Conservation (phyloP, 2,888 invertebrate species). For the Ethmia dodecea region DNA sequence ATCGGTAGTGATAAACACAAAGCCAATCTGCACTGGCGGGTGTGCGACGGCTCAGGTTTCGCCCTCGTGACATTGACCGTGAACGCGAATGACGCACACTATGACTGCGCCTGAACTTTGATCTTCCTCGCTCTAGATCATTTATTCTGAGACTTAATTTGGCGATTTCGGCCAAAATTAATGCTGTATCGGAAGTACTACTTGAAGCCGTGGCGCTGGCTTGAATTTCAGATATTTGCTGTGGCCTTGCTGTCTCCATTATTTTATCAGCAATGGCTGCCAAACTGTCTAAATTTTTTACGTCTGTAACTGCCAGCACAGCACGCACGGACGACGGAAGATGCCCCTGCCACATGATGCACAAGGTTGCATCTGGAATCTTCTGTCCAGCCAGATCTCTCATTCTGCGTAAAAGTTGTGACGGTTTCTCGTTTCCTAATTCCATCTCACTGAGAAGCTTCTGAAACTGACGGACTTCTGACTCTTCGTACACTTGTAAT, state of each 20-base stretch:
- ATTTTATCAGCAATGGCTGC: too few species aligned
- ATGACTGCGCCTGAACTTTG: too few species aligned
- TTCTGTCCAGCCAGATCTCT: constrained; percentile 8
- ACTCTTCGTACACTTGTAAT: neutral
- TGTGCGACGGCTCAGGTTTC: neutral
- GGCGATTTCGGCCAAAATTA: too few species aligned
- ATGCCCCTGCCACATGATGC: neutral
- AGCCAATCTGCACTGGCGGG: neutral
- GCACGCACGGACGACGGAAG: constrained; percentile 1
- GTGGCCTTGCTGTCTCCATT: too few species aligned
- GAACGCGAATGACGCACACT: too few species aligned
- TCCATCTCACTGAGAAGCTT: constrained; percentile 8
- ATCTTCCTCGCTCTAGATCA: too few species aligned
- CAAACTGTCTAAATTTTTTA: too few species aligned
- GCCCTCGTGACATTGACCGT: neutral
- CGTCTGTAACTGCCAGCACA: neutral
- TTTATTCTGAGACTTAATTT: too few species aligned
- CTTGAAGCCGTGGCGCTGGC: too few species aligned
- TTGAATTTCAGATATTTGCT: too few species aligned
- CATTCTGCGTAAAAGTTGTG: constrained; percentile 12
- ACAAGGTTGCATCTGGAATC: constrained; percentile 7
- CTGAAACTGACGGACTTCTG: neutral
- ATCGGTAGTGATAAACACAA: neutral
- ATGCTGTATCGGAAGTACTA: too few species aligned
- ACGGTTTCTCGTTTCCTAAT: constrained; percentile 13